Conservation (phyloP, 2,888 invertebrate species). For the Metopia argyrocephala region DNA sequence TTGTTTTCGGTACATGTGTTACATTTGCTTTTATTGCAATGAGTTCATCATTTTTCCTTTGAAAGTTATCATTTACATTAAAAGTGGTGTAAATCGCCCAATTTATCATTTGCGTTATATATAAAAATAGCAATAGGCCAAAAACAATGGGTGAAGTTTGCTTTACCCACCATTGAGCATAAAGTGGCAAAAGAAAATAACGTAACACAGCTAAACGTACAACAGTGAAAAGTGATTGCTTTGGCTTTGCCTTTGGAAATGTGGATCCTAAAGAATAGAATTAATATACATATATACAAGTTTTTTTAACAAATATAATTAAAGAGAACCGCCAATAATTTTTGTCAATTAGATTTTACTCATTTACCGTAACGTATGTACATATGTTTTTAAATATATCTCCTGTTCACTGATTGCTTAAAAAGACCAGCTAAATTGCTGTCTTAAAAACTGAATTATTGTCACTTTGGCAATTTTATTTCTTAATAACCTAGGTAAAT, state of each 20-base stretch:
- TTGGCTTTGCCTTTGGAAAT: constrained; percentile 96
- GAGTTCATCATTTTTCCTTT: constrained; percentile 35
- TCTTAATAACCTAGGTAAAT: too few relatives aligned
- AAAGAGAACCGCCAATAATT: too few relatives aligned
- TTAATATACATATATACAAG: too few relatives aligned
- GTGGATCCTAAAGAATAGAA: constrained; percentile 86
- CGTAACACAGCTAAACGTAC: constrained; percentile 90
- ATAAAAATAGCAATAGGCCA: constrained; percentile 86
- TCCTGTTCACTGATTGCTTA: too few relatives aligned
- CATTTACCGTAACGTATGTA: too few relatives aligned
- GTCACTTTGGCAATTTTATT: too few relatives aligned
- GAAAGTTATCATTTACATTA: constrained; percentile 73
- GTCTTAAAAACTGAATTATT: too few relatives aligned
- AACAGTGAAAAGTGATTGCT: constrained; percentile 92
- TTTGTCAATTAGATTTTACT: too few relatives aligned
- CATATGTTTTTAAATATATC: too few relatives aligned
- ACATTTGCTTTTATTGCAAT: constrained; percentile 9
- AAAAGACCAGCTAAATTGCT: too few relatives aligned
- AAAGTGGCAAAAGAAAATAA: constrained; percentile 89
- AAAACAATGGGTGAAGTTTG: constrained; percentile 91
- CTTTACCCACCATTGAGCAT: constrained; percentile 93
- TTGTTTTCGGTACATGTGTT: constrained; percentile 10
- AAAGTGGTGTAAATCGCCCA: constrained; percentile 77
- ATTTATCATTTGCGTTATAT: constrained; percentile 83
- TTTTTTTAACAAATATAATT: too few relatives aligned